Percentiles rank a stretch among this genome's conserved stretches.
Conservation (phyloP, 2,797 vertebrate species). For the Synanceia verrucosa region DNA sequence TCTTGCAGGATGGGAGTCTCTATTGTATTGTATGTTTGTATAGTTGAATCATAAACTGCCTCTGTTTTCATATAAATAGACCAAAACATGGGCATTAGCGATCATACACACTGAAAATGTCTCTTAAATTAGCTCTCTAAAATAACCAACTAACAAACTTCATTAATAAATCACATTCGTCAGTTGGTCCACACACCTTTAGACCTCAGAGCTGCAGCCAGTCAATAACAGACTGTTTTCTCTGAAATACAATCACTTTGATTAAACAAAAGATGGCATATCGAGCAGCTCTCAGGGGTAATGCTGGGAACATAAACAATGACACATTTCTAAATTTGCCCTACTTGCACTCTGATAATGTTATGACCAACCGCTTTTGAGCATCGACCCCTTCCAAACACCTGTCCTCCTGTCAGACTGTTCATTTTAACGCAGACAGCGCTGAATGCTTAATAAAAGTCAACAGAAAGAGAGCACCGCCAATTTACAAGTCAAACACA, state of each 20-base stretch:
- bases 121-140: background rate
- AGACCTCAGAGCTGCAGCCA: background rate
- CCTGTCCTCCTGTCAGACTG: constrained; percentile 30
- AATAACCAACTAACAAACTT: background rate
- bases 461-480: constrained; percentile 27
- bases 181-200: background rate
- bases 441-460: constrained; percentile 37
- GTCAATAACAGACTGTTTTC: constrained; percentile 11
- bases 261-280: constrained; percentile 22
- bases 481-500: constrained; percentile 44
- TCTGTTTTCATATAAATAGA: background rate
- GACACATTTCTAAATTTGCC: constrained; percentile 1
- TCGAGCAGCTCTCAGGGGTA: background rate
- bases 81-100: background rate
- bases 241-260: constrained; percentile 14
- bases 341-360: constrained; percentile 9
- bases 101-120: background rate
- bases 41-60: background rate
- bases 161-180: background rate
- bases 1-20: too few relatives aligned
- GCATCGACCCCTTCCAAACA: constrained; percentile 30
- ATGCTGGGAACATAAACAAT: constrained; percentile 8
- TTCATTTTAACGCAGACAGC: constrained; percentile 25
- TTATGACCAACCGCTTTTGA: constrained; percentile 4
- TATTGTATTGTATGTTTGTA: too few relatives aligned